Conservation (phyloP, 2,797 vertebrate genomes). For the Petrocephalus schoutedeni region DNA sequence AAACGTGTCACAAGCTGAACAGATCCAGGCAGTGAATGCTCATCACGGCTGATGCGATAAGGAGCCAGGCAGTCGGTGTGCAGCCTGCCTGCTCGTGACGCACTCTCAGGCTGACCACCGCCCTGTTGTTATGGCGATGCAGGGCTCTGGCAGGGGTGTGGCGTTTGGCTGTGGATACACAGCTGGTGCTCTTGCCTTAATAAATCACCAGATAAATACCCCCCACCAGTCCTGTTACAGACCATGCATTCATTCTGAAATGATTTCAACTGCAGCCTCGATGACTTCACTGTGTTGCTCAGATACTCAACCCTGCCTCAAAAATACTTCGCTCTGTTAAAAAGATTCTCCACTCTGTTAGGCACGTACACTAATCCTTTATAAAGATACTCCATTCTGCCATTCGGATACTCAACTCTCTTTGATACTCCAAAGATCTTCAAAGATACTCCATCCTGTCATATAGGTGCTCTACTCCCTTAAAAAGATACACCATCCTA, state of each 20-base stretch:
- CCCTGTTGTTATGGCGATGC: constrained; percentile 6
- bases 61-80: not conserved
- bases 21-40: not conserved
- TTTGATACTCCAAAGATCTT: not conserved
- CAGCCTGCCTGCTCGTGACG: not conserved
- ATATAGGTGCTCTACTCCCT: not conserved
- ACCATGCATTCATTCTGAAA: not conserved
- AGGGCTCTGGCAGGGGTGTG: not conserved
- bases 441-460: not conserved
- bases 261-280: not conserved
- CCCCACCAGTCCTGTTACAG: not conserved
- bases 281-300: not conserved
- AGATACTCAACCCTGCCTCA: not conserved
- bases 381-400: not conserved
- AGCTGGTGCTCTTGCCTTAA: not conserved
- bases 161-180: not conserved
- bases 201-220: not conserved
- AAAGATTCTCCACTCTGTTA: not conserved
- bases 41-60: not conserved
- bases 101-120: not conserved
- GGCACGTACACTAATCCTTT: not conserved
- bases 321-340: not conserved
- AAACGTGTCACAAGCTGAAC: not conserved
- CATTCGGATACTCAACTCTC: too few species aligned
- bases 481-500: not conserved